phyloP scores from a whole-genome alignment of 2,797 vertebrate genomes.

The Echeneis naucrates region DNA sequence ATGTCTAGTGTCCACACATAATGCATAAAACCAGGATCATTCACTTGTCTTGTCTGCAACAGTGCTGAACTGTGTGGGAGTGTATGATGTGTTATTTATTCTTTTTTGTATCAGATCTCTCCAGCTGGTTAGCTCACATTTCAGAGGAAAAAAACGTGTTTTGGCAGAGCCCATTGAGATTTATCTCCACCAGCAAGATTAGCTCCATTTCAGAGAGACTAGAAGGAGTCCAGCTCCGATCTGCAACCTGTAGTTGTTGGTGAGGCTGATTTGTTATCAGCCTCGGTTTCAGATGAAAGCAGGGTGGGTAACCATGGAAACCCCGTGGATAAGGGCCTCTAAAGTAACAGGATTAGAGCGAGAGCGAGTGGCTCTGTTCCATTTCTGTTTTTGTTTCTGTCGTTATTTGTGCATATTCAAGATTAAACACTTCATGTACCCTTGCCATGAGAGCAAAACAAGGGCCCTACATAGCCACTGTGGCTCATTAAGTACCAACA shows the following conservation, averaged over 20 bases:
- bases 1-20: conserved; percentile 1
- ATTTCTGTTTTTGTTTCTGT: conserved; percentile 71
- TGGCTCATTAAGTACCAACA: conserved; percentile 71
- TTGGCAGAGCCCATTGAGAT: conserved; percentile 22
- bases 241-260: conserved; percentile 64
- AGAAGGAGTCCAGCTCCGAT: conserved; percentile 34
- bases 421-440: conserved; percentile 76
- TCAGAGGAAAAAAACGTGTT: background rate
- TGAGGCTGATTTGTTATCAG: conserved; percentile 58
- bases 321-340: conserved; percentile 67
- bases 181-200: conserved; percentile 23
- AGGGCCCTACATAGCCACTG: conserved; percentile 69
- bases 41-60: conserved; percentile 5
- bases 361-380: conserved; percentile 72
- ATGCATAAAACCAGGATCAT: conserved; percentile 7
- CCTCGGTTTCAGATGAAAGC: conserved; percentile 70
- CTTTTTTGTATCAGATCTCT: background rate
- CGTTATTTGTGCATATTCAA: conserved; percentile 71
- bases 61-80: conserved; percentile 21
- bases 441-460: conserved; percentile 68
- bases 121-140: conserved; percentile 29
- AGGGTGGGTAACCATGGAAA: conserved; percentile 82
- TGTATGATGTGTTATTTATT: conserved; percentile 9
- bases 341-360: conserved; percentile 81
- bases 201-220: conserved; percentile 38